Evolutionary conservation across 2,888 invertebrate genomes (phyloP), one percentile per base, ranked within the genome.

Genomic region (Pachymerium ferrugineum): DNA sequence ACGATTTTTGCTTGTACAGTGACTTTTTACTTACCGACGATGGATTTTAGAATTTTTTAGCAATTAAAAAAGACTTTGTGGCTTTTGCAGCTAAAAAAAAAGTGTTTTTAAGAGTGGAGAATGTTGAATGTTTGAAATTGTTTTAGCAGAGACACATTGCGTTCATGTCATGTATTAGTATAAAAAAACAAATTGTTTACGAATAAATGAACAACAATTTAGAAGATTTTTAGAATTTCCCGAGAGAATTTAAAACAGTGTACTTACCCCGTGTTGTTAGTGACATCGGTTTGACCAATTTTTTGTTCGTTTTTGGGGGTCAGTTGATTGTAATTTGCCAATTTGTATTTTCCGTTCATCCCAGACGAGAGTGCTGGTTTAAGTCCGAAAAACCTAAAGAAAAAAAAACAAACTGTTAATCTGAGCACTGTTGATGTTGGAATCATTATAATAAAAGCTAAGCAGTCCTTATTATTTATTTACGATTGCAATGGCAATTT

Each of bases 361-460:
- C n/a, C n/a, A n/a, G n/a, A n/a, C 54, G 54, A 54, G 54, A 54
- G 3, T 16, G 38, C 16, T 38, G 22, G 54, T 25, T 6, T 6
- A 25, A 22, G 3, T 22, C 22, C 8, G 19, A n/a, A n/a, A n/a
- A n/a, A n/a, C n/a, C n/a, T n/a, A n/a, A n/a, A n/a, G n/a, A n/a
- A n/a, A n/a, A n/a, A n/a, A n/a, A n/a, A n/a, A n/a, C n/a, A 54
- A 22, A 54, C 22, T 54, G 54, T 54, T 54, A 54, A 25, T 25
- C 54, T 54, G 54, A 54, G 54, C 54, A 54, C 54, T 54, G 54
- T 54, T 54, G 54, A 54, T 54, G 54, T 54, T 54, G 54, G 54
- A 54, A 19, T 54, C n/a, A n/a, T n/a, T 22, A 54, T 25, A 54
- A 54, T 54, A 54, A 54, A 54, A 54, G 54, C 54, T 54, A 54